Percentiles rank a stretch among this genome's conserved stretches.
Conservation (phyloP, 1,140 invertebrate genomes). For the Spodoptera litura region DNA sequence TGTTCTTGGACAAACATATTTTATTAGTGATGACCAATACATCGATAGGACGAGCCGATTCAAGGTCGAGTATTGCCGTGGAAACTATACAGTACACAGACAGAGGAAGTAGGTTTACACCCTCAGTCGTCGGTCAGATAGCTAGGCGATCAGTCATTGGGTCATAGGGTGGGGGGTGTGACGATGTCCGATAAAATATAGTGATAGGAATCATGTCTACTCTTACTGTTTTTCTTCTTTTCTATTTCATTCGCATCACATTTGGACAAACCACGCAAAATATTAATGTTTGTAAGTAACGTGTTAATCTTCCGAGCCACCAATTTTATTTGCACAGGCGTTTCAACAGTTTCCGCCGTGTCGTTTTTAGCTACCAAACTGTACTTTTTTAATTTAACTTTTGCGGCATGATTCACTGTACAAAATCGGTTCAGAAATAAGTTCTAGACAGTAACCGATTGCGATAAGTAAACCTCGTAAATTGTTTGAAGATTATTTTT, state of each 20-base stretch:
- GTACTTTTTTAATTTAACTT: not conserved
- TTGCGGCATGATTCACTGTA: not conserved
- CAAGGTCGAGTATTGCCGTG: conserved; percentile 79
- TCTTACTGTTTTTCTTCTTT: conserved; percentile 47
- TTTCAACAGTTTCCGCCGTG: not conserved
- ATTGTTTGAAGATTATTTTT: conserved; percentile 1
- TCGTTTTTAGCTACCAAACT: not conserved
- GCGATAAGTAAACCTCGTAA: conserved; percentile 1
- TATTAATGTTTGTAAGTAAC: conserved; percentile 87
- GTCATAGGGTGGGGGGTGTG: not conserved
- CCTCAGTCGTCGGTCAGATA: conserved; percentile 41
- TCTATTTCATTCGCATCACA: conserved; percentile 52
- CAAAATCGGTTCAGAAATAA: conserved; percentile 4
- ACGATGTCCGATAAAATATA: conserved; percentile 22
- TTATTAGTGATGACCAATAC: conserved; percentile 48
- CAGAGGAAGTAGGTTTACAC: conserved; percentile 50
- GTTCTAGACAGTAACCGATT: not conserved
- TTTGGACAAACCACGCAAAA: conserved; percentile 87
- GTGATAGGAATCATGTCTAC: conserved; percentile 47
- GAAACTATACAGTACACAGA: conserved; percentile 77
- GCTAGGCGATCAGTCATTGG: conserved; percentile 24
- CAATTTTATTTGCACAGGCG: not conserved
- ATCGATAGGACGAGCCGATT: conserved; percentile 70
- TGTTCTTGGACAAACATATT: conserved; percentile 10
- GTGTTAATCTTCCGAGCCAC: not conserved